Evolutionary conservation across 92 coral and sea anemone genomes (phyloP).

Genomic region (Zoanthus gigantus): DNA sequence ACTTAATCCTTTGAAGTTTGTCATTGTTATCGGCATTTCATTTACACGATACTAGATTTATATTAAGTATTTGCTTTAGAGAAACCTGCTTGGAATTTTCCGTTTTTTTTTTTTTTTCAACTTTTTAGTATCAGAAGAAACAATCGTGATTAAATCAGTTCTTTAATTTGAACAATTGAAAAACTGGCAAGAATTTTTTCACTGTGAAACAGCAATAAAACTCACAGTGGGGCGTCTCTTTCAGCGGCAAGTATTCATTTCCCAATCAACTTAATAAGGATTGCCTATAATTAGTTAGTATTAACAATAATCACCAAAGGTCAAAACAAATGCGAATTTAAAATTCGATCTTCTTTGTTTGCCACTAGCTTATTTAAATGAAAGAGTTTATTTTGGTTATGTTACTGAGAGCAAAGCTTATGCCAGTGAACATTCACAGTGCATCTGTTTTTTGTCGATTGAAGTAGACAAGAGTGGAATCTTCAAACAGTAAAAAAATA

Average conservation of each 20-base stretch:
- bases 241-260: constrained; percentile 50
- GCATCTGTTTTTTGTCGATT: constrained; percentile 22
- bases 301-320: constrained; percentile 56
- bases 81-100: not conserved
- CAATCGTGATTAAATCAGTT: constrained; percentile 19
- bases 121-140: not conserved
- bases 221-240: constrained; percentile 61
- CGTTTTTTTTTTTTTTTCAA: not conserved
- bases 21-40: constrained; percentile 18
- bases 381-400: constrained; percentile 42
- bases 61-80: not conserved
- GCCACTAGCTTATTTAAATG: constrained; percentile 36
- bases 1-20: constrained; percentile 44
- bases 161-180: constrained; percentile 22
- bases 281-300: constrained; percentile 60
- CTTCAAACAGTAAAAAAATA: not conserved
- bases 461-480: not conserved
- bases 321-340: constrained; percentile 50
- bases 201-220: constrained; percentile 59
- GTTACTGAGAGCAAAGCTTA: not conserved
- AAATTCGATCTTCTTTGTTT: constrained; percentile 35
- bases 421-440: constrained; percentile 10
- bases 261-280: constrained; percentile 60
- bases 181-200: constrained; percentile 38
- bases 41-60: constrained; percentile 30